Conservation (phyloP, 1,140 invertebrate species). For the Aporrectodea caliginosa region DNA sequence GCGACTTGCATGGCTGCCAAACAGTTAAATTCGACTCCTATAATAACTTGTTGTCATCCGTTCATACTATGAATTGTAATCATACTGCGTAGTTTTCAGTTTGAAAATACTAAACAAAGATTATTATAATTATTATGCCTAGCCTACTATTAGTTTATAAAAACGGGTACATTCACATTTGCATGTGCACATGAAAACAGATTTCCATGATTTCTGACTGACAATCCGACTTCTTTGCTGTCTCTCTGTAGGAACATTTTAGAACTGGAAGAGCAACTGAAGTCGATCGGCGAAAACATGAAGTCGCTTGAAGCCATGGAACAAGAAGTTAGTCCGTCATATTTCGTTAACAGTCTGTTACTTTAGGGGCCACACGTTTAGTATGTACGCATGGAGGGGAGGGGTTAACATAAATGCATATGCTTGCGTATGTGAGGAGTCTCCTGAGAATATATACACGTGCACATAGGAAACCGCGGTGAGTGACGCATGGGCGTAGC, state of each 20-base stretch:
- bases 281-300: constrained; percentile 98
- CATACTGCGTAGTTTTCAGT: no score
- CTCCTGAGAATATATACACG: no score
- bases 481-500: not conserved
- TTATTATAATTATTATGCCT: not conserved
- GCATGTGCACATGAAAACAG: not conserved
- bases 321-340: constrained; percentile 80
- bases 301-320: constrained; percentile 99
- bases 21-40: no score
- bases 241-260: constrained; percentile 87
- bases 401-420: no score
- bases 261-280: constrained; percentile 97
- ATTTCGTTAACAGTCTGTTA: no score
- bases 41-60: no score
- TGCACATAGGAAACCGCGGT: not conserved
- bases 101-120: no score
- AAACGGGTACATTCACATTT: not conserved
- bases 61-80: no score
- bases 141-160: not conserved
- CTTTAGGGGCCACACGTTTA: no score
- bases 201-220: not conserved
- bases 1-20: no score
- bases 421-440: no score
- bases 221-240: not conserved
- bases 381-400: no score